phyloP scores from a whole-genome alignment of 2,113 vertebrate species.

The Rhagologus leucostigma region DNA sequence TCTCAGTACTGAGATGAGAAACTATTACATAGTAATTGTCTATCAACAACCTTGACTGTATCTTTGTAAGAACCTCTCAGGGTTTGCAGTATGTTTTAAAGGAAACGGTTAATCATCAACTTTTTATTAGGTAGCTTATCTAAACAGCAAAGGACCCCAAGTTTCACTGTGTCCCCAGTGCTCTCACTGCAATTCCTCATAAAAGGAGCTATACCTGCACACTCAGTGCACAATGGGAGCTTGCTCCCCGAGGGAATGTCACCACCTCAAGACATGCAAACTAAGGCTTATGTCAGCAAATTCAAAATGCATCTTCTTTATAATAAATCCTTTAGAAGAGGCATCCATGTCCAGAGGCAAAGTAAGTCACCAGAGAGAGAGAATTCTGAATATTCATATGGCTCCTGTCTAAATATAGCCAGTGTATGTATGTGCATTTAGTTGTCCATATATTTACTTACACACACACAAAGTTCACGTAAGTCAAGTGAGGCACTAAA shows the following conservation, averaged over 20 bases:
- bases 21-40: neutral
- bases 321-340: neutral
- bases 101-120: neutral
- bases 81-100: neutral
- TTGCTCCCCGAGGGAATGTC: neutral
- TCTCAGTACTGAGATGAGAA: neutral
- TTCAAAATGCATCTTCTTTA: neutral
- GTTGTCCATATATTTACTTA: neutral
- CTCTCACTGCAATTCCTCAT: neutral
- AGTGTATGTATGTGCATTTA: neutral
- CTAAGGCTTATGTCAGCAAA: neutral
- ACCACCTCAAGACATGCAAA: neutral
- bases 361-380: neutral
- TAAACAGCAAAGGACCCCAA: neutral
- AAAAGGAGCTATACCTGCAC: neutral
- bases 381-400: neutral
- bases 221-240: neutral
- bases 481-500: neutral
- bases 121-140: neutral
- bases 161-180: neutral
- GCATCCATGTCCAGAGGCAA: neutral
- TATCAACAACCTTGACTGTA: neutral
- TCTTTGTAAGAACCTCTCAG: neutral
- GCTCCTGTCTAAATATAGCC: neutral
- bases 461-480: neutral